Conservation (phyloP, 2,888 invertebrate species). For the Anticlea derivata region DNA sequence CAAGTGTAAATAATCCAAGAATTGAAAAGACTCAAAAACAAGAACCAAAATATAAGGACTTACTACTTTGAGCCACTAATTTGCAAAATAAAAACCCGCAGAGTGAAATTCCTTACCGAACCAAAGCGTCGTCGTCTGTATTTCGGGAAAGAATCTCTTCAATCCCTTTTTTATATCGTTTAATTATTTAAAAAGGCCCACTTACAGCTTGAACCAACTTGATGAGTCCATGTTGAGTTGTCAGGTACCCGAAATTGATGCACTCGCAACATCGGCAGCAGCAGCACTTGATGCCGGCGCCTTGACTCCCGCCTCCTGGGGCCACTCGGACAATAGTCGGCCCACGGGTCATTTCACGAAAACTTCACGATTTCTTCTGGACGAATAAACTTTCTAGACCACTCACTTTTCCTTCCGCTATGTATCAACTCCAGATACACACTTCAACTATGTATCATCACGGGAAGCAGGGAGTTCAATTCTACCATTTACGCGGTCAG, state of each 20-base stretch:
- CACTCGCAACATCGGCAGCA: constrained; percentile 91
- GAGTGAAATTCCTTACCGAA: too few relatives aligned
- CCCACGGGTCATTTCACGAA: constrained; percentile 64
- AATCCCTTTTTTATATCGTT: too few relatives aligned
- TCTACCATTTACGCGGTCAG: constrained; percentile 62
- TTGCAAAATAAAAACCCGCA: too few relatives aligned
- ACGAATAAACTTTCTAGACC: neutral
- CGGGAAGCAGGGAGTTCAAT: constrained; percentile 68
- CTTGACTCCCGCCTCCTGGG: constrained; percentile 57
- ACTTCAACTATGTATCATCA: constrained; percentile 39
- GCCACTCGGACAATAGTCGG: constrained; percentile 77
- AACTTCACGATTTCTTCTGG: neutral
- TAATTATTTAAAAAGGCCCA: constrained; percentile 31
- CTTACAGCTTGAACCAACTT: constrained; percentile 91
- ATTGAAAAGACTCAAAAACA: too few relatives aligned
- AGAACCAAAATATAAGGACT: too few relatives aligned
- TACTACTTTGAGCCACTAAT: too few relatives aligned
- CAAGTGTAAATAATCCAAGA: too few relatives aligned
- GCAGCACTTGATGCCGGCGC: constrained; percentile 87
- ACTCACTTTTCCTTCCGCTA: neutral
- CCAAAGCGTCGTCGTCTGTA: too few relatives aligned
- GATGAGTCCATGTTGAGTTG: constrained; percentile 88
- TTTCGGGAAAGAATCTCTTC: too few relatives aligned
- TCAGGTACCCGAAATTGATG: constrained; percentile 89
- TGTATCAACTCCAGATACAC: constrained; percentile 17